phyloP scores from a whole-genome alignment of 2,888 invertebrate genomes.

The Lutraria lutraria region DNA sequence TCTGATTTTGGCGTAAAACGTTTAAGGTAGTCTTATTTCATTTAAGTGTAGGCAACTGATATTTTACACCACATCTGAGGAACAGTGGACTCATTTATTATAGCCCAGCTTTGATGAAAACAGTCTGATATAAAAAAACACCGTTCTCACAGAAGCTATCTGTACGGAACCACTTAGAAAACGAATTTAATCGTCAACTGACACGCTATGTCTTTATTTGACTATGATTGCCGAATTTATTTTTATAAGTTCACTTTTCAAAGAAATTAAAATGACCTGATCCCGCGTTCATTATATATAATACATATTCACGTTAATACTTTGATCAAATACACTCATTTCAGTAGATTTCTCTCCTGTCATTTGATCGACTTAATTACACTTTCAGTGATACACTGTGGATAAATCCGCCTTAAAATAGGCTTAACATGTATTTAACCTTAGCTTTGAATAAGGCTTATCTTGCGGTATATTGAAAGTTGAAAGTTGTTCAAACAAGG shows the following conservation, averaged over 20 bases:
- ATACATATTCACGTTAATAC: conserved; percentile 3
- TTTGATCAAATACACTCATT: not conserved
- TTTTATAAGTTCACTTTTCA: not conserved
- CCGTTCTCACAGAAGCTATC: not conserved
- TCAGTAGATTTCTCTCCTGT: not conserved
- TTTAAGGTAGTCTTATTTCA: too few relatives aligned
- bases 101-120: too few relatives aligned
- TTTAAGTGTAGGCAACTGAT: too few relatives aligned
- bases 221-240: not conserved
- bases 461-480: conserved; percentile 34
- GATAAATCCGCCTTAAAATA: conserved; percentile 38
- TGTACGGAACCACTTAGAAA: not conserved
- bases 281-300: not conserved
- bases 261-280: not conserved
- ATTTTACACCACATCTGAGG: too few relatives aligned
- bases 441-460: conserved; percentile 20
- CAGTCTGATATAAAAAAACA: not conserved
- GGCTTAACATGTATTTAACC: conserved; percentile 46
- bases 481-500: conserved; percentile 31
- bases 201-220: not conserved
- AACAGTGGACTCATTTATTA: too few relatives aligned
- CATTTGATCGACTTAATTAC: conserved; percentile 37
- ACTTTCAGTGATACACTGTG: conserved; percentile 27
- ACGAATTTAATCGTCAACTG: not conserved
- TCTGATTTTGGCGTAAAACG: too few relatives aligned